Conservation (phyloP, 2,113 vertebrate genomes). For the Hyla sarda region DNA sequence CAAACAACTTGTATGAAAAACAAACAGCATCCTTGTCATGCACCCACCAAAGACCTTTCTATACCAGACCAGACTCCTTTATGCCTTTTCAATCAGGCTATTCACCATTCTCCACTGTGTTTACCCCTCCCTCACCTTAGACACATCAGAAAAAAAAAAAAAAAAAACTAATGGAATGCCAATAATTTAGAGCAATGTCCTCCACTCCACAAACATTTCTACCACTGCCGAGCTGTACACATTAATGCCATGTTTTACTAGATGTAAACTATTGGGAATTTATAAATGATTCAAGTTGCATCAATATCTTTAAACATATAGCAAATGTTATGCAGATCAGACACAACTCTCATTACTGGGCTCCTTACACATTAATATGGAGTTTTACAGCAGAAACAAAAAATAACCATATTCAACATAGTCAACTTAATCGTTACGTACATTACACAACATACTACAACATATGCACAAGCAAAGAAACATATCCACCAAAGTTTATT, state of each 20-base stretch:
- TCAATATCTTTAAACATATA: conserved; percentile 3
- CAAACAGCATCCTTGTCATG: conserved; percentile 89
- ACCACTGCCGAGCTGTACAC: not conserved
- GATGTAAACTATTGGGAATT: conserved; percentile 30
- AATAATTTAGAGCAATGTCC: conserved; percentile 1
- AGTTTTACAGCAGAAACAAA: not conserved
- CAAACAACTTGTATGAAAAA: conserved; percentile 94
- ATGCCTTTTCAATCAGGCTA: conserved; percentile 43
- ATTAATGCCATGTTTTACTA: not conserved
- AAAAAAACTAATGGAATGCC: conserved; percentile 50
- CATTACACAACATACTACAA: not conserved
- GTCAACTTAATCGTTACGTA: not conserved
- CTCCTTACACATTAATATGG: not conserved
- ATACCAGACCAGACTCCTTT: conserved; percentile 45
- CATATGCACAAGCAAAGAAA: not conserved
- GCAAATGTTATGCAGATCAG: not conserved
- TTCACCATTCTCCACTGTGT: conserved; percentile 35
- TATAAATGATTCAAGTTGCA: not conserved
- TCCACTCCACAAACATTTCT: not conserved
- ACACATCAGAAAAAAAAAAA: conserved; percentile 57
- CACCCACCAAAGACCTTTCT: conserved; percentile 64
- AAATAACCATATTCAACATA: not conserved
- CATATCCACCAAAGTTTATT: not conserved
- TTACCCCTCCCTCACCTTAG: conserved; percentile 54
- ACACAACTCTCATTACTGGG: not conserved